Evolutionary conservation across 2,113 vertebrate species (phyloP).

Genomic region (Zonotrichia leucophrys): DNA sequence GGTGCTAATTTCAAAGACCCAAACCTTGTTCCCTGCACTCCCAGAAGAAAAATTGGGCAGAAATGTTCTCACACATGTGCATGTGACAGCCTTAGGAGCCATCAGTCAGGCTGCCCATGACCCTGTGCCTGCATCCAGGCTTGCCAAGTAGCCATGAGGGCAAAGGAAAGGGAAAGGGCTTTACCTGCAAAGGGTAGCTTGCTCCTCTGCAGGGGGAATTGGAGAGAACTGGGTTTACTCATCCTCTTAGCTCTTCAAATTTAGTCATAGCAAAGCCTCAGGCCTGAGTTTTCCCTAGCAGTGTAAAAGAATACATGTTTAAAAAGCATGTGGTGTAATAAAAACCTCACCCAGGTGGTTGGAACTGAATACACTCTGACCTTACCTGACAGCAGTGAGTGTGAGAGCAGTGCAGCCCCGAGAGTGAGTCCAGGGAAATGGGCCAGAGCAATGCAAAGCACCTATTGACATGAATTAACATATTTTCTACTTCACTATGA

Average conservation of each 20-base stretch:
- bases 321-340: not conserved
- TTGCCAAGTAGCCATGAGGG: not conserved
- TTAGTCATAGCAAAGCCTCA: not conserved
- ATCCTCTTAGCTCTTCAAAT: not conserved
- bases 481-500: not conserved
- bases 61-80: rapidly evolving
- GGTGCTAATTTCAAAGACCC: not conserved
- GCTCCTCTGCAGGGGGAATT: not conserved
- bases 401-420: rapidly evolving
- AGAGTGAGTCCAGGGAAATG: rapidly evolving
- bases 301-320: not conserved
- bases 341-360: not conserved
- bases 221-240: not conserved
- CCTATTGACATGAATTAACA: not conserved
- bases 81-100: not conserved
- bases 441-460: not conserved
- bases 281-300: not conserved
- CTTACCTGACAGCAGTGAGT: not conserved
- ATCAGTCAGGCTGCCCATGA: not conserved
- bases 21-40: not conserved
- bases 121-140: not conserved
- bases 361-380: not conserved
- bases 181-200: not conserved
- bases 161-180: too few species aligned
- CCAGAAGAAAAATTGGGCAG: not conserved